Base-by-base conservation (phyloP, 2,113 vertebrate species). In the Rhadina sibilatrix region DNA sequence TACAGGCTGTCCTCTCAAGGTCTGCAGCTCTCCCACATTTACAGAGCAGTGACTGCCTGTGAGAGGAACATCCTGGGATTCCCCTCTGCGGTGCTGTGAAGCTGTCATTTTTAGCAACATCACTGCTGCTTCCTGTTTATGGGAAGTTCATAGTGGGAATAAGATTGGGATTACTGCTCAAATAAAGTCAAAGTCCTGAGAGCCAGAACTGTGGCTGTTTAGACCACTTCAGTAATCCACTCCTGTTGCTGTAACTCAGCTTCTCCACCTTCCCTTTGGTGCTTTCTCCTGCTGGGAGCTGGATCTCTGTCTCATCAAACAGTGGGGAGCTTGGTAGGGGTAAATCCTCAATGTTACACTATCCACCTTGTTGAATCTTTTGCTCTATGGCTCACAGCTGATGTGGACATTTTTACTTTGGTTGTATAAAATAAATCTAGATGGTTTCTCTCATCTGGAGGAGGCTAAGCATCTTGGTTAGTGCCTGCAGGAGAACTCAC, bases 111-210 rank as follows among this genome's bases (percentile, higher is more conserved):
- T 91, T 49, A 83, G 77, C 60, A 60, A 15, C 83, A 70, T 92
- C 57, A 40, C 65, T 89, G 56, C 64, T 84, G 49, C 83, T 90
- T 96, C 61, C 88, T 96, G 49, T 83, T 93, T 61, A 61, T 82
- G 49, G 40, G 57, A 76, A 89, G 79, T 90, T 71, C 2, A 0
- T 85, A 53, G 15, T 38, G 19, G 53, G 44, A 87, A 65, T 53
- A 42, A 31, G 61, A 49, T 93, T 90, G 15, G 33, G n/a, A 70
- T 83, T 90, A 25, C 28, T 17, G 31, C 72, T 91, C 66, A 79
- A 81, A 54, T 42, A 33, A 82, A 92, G 46, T 64, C 1, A 0
- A 81, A 91, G 31, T 63, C 28, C 56, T 81, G 50, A 84, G 69
- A 82, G 74, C 8, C 37, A 82, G 52, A 87, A 71, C 15, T 16